Evolutionary conservation across 2,797 vertebrate genomes (phyloP).

Genomic region (Benthosema pterotum): DNA sequence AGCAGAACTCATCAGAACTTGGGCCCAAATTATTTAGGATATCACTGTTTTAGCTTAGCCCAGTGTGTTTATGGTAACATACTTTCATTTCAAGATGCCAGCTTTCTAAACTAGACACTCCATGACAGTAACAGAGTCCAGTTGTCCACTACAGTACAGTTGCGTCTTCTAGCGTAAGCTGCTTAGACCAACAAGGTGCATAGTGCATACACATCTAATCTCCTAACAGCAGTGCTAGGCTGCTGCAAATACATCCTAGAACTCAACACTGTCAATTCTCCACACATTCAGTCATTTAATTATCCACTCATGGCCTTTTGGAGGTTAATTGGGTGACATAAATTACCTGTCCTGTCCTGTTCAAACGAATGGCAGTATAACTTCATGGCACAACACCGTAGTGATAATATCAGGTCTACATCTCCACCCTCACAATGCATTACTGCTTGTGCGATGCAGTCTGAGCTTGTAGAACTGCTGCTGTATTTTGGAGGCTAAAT

Average conservation of each 20-base stretch:
- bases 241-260: constrained; percentile 2
- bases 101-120: neutral
- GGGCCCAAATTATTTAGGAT: neutral
- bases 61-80: neutral
- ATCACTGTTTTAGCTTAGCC: neutral
- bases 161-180: constrained; percentile 33
- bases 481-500: too few relatives aligned
- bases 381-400: too few relatives aligned
- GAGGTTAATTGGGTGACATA: too few relatives aligned
- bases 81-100: neutral
- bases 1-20: neutral
- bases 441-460: too few relatives aligned
- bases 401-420: too few relatives aligned
- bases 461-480: too few relatives aligned
- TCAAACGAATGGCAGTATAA: too few relatives aligned
- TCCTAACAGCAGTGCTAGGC: constrained; percentile 22
- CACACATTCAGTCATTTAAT: too few relatives aligned
- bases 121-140: constrained; percentile 7
- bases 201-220: constrained; percentile 24
- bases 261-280: neutral
- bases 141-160: neutral
- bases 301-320: too few relatives aligned
- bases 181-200: constrained; percentile 30
- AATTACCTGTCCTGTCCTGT: too few relatives aligned
- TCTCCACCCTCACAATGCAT: too few relatives aligned